These are phyloP conservation scores for Catharus minimus DNA, from an alignment of 2,113 vertebrate species.

Conservation along the genomic window DNA sequence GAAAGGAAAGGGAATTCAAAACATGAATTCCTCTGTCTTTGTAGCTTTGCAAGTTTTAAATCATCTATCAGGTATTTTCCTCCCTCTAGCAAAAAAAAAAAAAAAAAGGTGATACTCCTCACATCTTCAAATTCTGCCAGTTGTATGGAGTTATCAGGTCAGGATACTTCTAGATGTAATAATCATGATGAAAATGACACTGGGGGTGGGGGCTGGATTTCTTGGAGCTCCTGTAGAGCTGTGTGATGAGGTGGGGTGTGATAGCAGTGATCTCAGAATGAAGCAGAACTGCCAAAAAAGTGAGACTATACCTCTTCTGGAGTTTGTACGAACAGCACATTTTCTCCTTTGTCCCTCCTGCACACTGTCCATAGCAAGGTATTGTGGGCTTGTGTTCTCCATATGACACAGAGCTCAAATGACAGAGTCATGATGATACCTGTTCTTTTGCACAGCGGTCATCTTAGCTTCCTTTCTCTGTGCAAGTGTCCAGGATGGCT, in stretches of 20 bases:
- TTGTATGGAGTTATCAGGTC: background rate
- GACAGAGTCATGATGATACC: background rate
- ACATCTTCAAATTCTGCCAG: background rate
- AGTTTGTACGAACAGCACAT: background rate
- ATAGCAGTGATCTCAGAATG: background rate
- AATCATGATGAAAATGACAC: background rate
- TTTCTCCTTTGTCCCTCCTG: background rate
- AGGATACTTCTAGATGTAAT: background rate
- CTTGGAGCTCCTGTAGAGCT: background rate
- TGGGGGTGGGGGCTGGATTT: rapidly evolving
- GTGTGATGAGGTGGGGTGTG: background rate
- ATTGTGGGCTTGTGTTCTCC: background rate
- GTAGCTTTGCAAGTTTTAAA: background rate
- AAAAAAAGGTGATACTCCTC: background rate
- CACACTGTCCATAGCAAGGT: rapidly evolving
- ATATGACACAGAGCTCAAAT: background rate
- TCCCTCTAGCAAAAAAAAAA: background rate
- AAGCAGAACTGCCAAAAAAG: background rate
- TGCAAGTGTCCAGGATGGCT: background rate
- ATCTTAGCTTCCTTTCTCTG: background rate
- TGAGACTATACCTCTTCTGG: background rate
- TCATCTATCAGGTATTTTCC: background rate
- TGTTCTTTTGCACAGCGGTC: background rate
- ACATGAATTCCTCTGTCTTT: background rate
- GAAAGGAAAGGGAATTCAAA: background rate